Percentiles rank a stretch among this genome's conserved stretches.
Conservation (phyloP, 1,140 invertebrate species). For the Orussus abietinus region DNA sequence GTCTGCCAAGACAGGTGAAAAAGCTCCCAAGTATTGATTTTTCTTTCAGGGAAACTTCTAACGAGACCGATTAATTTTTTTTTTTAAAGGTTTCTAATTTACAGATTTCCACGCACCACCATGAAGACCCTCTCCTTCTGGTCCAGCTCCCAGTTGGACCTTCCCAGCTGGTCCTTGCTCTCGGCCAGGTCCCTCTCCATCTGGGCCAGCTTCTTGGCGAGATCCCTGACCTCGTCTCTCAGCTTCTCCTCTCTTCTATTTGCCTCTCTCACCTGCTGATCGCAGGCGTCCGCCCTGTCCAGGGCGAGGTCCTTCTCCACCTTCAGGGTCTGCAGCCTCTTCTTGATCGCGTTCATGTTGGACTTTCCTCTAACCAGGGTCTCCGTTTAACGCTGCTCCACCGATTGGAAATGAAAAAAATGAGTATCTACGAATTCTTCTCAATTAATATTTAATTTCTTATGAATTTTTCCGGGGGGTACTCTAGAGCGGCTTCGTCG, state of each 20-base stretch:
- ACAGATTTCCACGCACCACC: slow-evolving; percentile 51
- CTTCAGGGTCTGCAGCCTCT: slow-evolving; percentile 77
- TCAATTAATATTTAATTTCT: neutral
- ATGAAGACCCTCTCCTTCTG: slow-evolving; percentile 61
- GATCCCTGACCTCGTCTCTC: slow-evolving; percentile 63
- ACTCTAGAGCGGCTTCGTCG: too few species aligned
- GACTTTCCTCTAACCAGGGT: too few species aligned
- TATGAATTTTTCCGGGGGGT: neutral
- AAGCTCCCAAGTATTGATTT: slow-evolving; percentile 1
- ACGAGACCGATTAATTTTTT: too few species aligned
- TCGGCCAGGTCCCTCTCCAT: slow-evolving; percentile 65
- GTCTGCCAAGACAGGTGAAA: slow-evolving; percentile 52
- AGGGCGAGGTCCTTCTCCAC: slow-evolving; percentile 74
- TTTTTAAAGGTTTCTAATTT: neutral
- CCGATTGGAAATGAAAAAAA: slow-evolving; percentile 5
- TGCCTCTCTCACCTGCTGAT: slow-evolving; percentile 67
- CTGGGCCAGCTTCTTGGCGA: slow-evolving; percentile 66
- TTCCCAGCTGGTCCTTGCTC: slow-evolving; percentile 60
- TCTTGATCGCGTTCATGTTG: slow-evolving; percentile 78
- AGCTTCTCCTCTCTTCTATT: slow-evolving; percentile 64
- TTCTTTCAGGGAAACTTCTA: neutral
- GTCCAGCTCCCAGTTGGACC: slow-evolving; percentile 61
- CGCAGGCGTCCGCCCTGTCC: slow-evolving; percentile 68
- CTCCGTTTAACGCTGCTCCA: too few species aligned
- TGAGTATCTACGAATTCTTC: slow-evolving; percentile 1